phyloP scores from a whole-genome alignment of 2,888 invertebrate species.

The Enchytraeus crypticus region DNA sequence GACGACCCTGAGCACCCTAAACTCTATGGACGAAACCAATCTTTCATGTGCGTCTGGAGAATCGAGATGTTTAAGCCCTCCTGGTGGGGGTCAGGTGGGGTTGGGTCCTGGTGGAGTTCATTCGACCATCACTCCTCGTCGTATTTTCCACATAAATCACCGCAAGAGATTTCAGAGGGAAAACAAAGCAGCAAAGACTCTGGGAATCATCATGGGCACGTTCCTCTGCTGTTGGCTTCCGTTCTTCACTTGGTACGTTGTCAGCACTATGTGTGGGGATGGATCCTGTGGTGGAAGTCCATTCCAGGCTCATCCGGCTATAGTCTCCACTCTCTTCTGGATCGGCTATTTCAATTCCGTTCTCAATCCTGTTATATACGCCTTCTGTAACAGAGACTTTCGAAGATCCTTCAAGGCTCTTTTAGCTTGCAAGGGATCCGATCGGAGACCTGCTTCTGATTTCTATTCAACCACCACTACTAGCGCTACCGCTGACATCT shows the following conservation, averaged over 20 bases:
- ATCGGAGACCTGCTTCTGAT: too few relatives aligned
- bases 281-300: too few relatives aligned
- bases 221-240: conserved; percentile 93
- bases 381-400: conserved; percentile 33
- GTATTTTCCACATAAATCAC: too few relatives aligned
- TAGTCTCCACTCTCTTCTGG: conserved; percentile 32
- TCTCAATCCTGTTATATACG: conserved; percentile 35
- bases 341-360: conserved; percentile 34
- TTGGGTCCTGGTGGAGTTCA: too few relatives aligned
- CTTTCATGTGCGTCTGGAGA: too few relatives aligned
- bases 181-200: conserved; percentile 72
- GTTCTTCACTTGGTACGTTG: conserved; percentile 75
- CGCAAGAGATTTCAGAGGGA: conserved; percentile 43
- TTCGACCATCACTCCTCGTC: too few relatives aligned
- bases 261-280: conserved; percentile 15
- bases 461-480: too few relatives aligned
- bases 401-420: conserved; percentile 32
- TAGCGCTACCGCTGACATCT: too few relatives aligned
- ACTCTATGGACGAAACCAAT: too few relatives aligned
- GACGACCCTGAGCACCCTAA: background rate
- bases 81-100: background rate
- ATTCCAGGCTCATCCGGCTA: conserved; percentile 4
- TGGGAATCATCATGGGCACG: conserved; percentile 96
- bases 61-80: too few relatives aligned
- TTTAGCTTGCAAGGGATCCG: too few relatives aligned